Conservation (phyloP, 2,797 vertebrate species). For the Acrossocheilus fasciatus region DNA sequence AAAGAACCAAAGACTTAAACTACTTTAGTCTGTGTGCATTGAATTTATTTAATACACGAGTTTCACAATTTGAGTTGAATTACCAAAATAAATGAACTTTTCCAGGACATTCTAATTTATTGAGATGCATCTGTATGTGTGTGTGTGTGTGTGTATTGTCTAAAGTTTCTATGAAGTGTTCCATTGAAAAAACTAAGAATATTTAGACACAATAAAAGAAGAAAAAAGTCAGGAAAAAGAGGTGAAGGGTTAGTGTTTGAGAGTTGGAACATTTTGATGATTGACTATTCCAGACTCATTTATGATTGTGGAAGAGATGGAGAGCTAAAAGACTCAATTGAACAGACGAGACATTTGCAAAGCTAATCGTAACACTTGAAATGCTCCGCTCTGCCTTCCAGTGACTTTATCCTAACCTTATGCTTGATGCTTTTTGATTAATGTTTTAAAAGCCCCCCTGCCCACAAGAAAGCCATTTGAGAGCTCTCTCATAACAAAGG, state of each 20-base stretch:
- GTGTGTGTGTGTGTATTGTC: no score
- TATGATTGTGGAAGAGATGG: slow-evolving; percentile 20
- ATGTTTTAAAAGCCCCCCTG: slow-evolving; percentile 46
- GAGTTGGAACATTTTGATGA: slow-evolving; percentile 31
- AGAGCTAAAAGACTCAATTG: background rate
- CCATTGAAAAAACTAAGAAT: background rate
- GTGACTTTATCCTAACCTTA: slow-evolving; percentile 39
- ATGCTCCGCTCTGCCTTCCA: slow-evolving; percentile 15
- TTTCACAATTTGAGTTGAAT: no score
- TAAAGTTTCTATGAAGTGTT: background rate
- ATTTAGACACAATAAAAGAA: slow-evolving; percentile 3
- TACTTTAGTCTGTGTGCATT: no score
- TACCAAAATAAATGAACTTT: no score
- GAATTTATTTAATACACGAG: no score
- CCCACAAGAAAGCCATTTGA: slow-evolving; percentile 48
- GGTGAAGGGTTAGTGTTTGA: background rate
- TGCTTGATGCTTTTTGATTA: slow-evolving; percentile 34
- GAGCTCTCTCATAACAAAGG: slow-evolving; percentile 44
- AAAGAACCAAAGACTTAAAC: no score
- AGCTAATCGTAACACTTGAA: slow-evolving; percentile 35
- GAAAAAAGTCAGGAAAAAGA: background rate
- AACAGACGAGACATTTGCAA: slow-evolving; percentile 34
- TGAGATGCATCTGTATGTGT: no score
- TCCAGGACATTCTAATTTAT: no score
- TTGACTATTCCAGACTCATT: slow-evolving; percentile 20